A percentile compares a stretch with the other conserved stretches of the same genome.
These are phyloP conservation scores for Gallinago media DNA, from an alignment of 2,113 vertebrate genomes.

Conservation along the genomic window DNA sequence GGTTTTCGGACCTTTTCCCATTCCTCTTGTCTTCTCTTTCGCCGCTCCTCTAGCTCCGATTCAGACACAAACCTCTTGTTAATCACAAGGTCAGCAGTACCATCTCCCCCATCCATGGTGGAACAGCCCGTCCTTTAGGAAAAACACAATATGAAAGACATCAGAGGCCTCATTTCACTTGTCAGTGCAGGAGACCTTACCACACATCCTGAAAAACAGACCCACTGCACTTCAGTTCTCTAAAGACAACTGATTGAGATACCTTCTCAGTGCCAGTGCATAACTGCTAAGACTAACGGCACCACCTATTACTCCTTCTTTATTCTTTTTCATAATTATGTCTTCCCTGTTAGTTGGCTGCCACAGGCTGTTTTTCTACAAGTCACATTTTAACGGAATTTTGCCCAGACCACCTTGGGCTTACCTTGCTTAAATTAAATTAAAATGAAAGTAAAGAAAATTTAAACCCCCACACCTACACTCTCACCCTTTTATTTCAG, in stretches of 20 bases:
- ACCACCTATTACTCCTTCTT: background rate
- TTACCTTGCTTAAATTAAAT: background rate
- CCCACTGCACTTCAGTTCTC: background rate
- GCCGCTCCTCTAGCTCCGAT: constrained; percentile 89
- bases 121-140: background rate
- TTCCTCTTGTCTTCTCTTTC: constrained; percentile 95
- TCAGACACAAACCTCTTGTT: constrained; percentile 95
- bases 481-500: background rate
- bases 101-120: constrained; percentile 82
- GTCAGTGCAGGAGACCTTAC: background rate
- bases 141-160: background rate
- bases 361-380: background rate
- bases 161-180: background rate
- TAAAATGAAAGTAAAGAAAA: background rate
- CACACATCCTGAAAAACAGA: background rate
- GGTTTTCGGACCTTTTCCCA: constrained; percentile 98
- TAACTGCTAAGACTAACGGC: background rate
- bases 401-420: background rate
- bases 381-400: background rate
- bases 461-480: background rate
- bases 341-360: background rate
- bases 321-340: background rate
- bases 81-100: constrained; percentile 84
- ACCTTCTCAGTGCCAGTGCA: background rate
- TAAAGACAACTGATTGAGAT: background rate